Percentiles rank a stretch among this genome's conserved stretches.
Evolutionary conservation across 2,113 vertebrate genomes (phyloP).

Genomic region (Jacana jacana): DNA sequence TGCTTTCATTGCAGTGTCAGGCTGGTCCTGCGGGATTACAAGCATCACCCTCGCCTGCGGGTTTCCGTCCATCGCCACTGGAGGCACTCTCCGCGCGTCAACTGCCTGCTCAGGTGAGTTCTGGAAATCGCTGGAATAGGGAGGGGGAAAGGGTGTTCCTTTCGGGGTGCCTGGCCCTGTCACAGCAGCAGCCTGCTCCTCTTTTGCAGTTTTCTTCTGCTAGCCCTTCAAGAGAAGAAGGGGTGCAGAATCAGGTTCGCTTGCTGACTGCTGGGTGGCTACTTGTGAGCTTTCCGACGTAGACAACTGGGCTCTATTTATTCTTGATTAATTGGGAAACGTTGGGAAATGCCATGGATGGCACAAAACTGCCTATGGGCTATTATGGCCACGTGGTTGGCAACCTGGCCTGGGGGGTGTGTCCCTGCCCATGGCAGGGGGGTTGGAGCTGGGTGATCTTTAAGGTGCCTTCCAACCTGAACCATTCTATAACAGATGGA

Average conservation of each 20-base stretch:
- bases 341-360: neutral
- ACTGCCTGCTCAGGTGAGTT: conserved; percentile 73
- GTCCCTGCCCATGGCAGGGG: no score
- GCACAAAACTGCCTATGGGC: neutral
- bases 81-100: conserved; percentile 69
- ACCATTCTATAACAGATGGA: neutral
- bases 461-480: no score
- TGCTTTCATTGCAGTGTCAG: conserved; percentile 35
- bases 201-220: neutral
- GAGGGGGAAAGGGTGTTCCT: no score
- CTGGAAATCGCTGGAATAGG: rapidly evolving
- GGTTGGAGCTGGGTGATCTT: no score
- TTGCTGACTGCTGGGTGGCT: neutral
- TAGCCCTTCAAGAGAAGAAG: neutral
- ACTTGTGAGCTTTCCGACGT: neutral
- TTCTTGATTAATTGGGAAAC: neutral
- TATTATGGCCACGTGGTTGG: neutral
- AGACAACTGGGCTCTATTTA: rapidly evolving
- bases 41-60: conserved; percentile 59
- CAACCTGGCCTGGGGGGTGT: no score
- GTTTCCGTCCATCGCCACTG: conserved; percentile 69
- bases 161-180: neutral
- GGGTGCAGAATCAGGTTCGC: neutral
- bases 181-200: neutral
- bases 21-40: conserved; percentile 50